A percentile compares a stretch with the other conserved stretches of the same genome.
These are phyloP conservation scores for Carcinoscorpius rotundicauda DNA, from an alignment of 1,140 invertebrate species.

Conservation along the genomic window DNA sequence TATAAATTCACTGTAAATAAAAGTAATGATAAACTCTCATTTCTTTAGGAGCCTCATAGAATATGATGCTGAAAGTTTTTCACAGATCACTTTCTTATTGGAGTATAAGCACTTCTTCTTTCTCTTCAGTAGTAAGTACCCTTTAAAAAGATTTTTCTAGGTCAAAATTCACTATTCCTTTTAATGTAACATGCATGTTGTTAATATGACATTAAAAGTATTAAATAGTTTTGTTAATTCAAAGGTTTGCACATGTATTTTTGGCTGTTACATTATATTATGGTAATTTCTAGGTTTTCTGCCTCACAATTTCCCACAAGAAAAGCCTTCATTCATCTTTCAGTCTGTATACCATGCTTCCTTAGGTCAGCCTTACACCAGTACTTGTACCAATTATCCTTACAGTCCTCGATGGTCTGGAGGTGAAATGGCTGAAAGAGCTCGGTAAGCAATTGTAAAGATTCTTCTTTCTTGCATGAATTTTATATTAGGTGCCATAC, in stretches of 20 bases:
- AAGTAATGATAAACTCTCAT: conserved; percentile 7
- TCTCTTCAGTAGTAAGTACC: conserved; percentile 29
- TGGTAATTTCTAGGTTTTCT: conserved; percentile 29
- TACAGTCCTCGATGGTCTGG: conserved; percentile 35
- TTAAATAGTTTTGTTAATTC: no score
- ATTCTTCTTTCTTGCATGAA: no score
- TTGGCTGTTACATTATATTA: no score
- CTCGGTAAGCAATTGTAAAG: conserved; percentile 23
- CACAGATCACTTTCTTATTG: conserved; percentile 31
- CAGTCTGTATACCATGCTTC: conserved; percentile 35
- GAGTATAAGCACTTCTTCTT: conserved; percentile 38
- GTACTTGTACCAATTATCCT: conserved; percentile 29
- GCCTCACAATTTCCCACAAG: conserved; percentile 31
- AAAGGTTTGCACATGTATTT: no score
- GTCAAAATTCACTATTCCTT: background rate
- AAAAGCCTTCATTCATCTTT: conserved; percentile 31
- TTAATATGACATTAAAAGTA: no score
- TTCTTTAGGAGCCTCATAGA: conserved; percentile 33
- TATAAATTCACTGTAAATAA: no score
- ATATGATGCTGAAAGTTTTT: conserved; percentile 32
- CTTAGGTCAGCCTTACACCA: conserved; percentile 30
- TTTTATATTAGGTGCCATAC: no score
- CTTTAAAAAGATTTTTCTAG: conserved; percentile 1
- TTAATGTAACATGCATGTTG: no score
- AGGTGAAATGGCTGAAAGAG: conserved; percentile 32